These are phyloP conservation scores for Tachysurus vachellii DNA, from an alignment of 2,113 vertebrate genomes.

Conservation along the genomic window DNA sequence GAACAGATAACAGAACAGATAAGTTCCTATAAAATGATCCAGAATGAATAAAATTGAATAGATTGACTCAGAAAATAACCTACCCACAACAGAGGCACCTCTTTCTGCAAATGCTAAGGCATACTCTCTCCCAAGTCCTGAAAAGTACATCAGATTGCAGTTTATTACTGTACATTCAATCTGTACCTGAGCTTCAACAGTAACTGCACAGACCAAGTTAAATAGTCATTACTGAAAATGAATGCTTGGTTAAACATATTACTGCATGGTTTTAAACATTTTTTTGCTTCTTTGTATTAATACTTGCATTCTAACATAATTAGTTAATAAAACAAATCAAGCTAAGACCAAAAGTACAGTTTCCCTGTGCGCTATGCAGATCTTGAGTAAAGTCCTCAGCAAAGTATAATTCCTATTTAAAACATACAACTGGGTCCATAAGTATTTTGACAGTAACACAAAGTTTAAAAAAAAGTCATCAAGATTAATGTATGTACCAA, in stretches of 20 bases:
- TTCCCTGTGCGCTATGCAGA: conserved; percentile 16
- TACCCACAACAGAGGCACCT: conserved; percentile 94
- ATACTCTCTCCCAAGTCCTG: conserved; percentile 92
- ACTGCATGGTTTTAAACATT: too few species aligned
- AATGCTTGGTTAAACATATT: not conserved
- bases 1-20: conserved; percentile 54
- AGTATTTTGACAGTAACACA: too few species aligned
- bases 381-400: not conserved
- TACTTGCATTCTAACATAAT: not conserved
- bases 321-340: not conserved
- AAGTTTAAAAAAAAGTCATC: too few species aligned
- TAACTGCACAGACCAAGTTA: not conserved
- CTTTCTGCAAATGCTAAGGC: conserved; percentile 93
- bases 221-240: not conserved
- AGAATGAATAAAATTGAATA: not conserved
- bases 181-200: not conserved
- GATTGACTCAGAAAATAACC: conserved; percentile 55
- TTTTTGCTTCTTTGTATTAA: too few species aligned
- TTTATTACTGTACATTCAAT: not conserved
- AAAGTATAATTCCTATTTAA: not conserved
- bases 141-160: conserved; percentile 24
- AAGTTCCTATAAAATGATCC: not conserved
- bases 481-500: too few species aligned
- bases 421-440: too few species aligned
- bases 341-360: not conserved